Base-by-base conservation (phyloP, 1,140 invertebrate species). In the Lepidurus packardi region DNA sequence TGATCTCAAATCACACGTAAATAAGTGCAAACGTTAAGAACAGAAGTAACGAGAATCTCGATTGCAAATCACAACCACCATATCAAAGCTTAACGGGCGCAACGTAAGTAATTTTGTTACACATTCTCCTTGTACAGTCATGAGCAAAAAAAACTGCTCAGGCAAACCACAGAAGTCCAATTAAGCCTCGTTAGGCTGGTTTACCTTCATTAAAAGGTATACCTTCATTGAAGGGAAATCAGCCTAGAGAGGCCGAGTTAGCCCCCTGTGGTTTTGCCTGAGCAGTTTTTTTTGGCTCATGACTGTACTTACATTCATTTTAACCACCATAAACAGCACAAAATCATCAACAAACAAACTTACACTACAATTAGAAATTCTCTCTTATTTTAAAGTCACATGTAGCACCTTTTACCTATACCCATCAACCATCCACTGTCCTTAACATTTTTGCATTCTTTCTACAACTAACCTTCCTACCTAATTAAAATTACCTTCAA, bases 381-480 rank as follows among this genome's bases (percentile, higher is more conserved):
- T 47, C 2, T 47, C 2, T 47, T 47, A 9, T 47, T 47, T 10
- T 47, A 47, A 47, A 47, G 45, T 47, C 16, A 47, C 1, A 16
- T 47, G 1, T 47, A 1, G 3, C 45, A 47, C 45, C 45, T 47
- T 47, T 47, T 47, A 47, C 16, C 45, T 47, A 47, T 47, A 47
- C 45, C 45, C 45, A 16, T 47, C 45, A 47, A 47, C 1, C 9
- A 47, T 47, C 45, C 1, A 47, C 45, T 47, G 1, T 47, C 45
- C 45, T 47, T 47, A 47, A 47, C 45, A 47, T 47, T 47, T 47
- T 47, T 47, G 45, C 45, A 47, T 47, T 47, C 45, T 47, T 47
- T 47, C 45, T 47, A 47, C 45, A n/a, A n/a, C n/a, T n/a, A 47
- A 47, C 45, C 45, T 47, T 47, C 45, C 1, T 47, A 47, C 1